These are phyloP conservation scores for Gnathonemus longibarbis DNA, from an alignment of 2,113 vertebrate species.

Conservation along the genomic window DNA sequence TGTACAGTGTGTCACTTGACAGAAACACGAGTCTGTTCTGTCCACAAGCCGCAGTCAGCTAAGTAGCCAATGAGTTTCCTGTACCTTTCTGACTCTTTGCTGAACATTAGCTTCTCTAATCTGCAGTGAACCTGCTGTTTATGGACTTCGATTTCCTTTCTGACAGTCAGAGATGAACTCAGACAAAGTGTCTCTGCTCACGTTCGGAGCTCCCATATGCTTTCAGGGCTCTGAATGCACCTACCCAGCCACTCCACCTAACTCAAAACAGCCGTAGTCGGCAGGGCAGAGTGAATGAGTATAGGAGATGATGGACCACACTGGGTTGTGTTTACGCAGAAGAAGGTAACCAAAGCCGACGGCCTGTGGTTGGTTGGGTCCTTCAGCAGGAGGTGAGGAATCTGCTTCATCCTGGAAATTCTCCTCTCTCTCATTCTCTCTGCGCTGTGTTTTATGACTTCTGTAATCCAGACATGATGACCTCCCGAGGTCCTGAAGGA, in stretches of 20 bases:
- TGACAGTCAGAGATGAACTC: background rate
- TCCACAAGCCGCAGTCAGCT: background rate
- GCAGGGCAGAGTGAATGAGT: background rate
- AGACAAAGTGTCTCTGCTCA: background rate
- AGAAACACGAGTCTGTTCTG: background rate
- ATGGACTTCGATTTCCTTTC: background rate
- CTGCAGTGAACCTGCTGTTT: background rate
- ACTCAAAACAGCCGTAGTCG: background rate
- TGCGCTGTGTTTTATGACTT: background rate
- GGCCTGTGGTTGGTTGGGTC: background rate
- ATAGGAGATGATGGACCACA: background rate
- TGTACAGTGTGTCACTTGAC: background rate
- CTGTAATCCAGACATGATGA: background rate
- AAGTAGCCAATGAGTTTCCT: background rate
- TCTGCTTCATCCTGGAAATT: slow-evolving; percentile 10
- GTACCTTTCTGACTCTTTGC: background rate
- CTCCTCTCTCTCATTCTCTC: background rate
- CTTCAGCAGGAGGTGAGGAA: slow-evolving; percentile 11
- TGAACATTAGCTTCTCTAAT: background rate
- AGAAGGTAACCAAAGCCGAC: background rate
- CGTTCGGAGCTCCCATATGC: background rate
- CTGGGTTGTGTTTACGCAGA: background rate
- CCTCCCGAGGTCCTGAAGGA: background rate
- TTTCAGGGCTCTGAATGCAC: background rate
- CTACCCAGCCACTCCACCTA: background rate